Conservation (phyloP, 64 coral and sea anemone species). For the Montipora capricornis region DNA sequence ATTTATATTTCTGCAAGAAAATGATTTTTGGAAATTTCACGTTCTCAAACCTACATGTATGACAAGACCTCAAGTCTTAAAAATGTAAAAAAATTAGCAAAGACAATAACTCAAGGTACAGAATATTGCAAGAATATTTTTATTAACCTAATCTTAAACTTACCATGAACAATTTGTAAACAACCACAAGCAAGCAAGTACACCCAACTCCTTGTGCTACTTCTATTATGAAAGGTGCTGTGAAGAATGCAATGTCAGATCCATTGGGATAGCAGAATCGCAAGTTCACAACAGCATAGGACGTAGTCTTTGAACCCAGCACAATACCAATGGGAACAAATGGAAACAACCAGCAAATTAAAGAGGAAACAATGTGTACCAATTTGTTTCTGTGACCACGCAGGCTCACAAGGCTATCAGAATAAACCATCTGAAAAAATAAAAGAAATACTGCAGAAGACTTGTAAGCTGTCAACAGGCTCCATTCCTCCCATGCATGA, state of each 20-base stretch:
- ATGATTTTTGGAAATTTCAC: too few relatives aligned
- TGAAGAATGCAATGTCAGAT: conserved; percentile 40
- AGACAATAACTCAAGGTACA: too few relatives aligned
- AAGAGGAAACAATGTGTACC: conserved; percentile 27
- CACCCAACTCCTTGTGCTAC: conserved; percentile 66
- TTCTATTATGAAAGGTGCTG: conserved; percentile 42
- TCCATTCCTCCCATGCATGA: too few relatives aligned
- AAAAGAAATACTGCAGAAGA: neutral
- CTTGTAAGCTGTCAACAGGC: too few relatives aligned
- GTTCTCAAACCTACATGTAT: too few relatives aligned
- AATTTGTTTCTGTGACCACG: neutral
- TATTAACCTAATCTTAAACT: neutral
- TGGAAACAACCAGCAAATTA: conserved; percentile 73
- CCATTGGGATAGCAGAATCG: conserved; percentile 26
- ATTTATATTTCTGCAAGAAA: too few relatives aligned
- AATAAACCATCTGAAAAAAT: conserved; percentile 65
- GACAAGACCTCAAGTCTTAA: too few relatives aligned
- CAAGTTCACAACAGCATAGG: conserved; percentile 27
- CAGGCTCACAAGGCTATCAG: conserved; percentile 28
- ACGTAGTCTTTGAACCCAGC: conserved; percentile 30
- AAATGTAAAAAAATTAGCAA: too few relatives aligned
- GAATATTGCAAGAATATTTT: too few relatives aligned
- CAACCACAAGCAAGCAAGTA: conserved; percentile 73
- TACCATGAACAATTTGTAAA: conserved; percentile 77
- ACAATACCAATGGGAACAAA: conserved; percentile 72